Percentiles rank a stretch among this genome's conserved stretches.
phyloP scores from a whole-genome alignment of 2,113 vertebrate species.

The Pyrgilauda ruficollis region DNA sequence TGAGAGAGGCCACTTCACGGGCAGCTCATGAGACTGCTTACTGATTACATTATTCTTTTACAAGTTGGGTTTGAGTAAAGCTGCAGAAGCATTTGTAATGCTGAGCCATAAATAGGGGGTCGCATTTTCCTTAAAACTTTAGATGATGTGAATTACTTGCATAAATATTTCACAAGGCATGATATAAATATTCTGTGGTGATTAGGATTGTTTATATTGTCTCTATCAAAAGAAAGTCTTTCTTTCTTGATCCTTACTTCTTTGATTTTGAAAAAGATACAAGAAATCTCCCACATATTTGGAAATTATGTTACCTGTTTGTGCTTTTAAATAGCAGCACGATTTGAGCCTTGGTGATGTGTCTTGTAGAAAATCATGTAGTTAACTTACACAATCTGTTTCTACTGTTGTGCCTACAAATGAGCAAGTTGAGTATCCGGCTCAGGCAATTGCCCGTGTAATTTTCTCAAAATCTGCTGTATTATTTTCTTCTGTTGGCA shows the following conservation, averaged over 20 bases:
- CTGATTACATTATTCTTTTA: conserved; percentile 54
- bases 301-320: conserved; percentile 26
- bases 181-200: neutral
- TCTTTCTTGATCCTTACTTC: neutral
- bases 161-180: conserved; percentile 38
- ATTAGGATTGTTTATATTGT: conserved; percentile 22
- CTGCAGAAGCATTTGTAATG: conserved; percentile 43
- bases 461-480: conserved; percentile 48
- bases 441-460: conserved; percentile 39
- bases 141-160: conserved; percentile 12
- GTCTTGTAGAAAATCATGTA: neutral
- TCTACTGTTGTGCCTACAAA: conserved; percentile 55
- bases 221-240: neutral
- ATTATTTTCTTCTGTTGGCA: conserved; percentile 45
- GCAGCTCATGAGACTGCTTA: conserved; percentile 6
- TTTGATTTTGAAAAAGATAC: conserved; percentile 19
- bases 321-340: conserved; percentile 2
- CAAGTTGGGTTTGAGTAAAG: conserved; percentile 14
- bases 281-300: neutral
- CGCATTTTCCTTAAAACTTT: conserved; percentile 23
- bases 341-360: neutral
- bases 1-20: neutral
- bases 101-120: neutral
- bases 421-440: conserved; percentile 26
- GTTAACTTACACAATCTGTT: conserved; percentile 48